Conservation (phyloP, 2,797 vertebrate genomes). For the Acomys russatus region DNA sequence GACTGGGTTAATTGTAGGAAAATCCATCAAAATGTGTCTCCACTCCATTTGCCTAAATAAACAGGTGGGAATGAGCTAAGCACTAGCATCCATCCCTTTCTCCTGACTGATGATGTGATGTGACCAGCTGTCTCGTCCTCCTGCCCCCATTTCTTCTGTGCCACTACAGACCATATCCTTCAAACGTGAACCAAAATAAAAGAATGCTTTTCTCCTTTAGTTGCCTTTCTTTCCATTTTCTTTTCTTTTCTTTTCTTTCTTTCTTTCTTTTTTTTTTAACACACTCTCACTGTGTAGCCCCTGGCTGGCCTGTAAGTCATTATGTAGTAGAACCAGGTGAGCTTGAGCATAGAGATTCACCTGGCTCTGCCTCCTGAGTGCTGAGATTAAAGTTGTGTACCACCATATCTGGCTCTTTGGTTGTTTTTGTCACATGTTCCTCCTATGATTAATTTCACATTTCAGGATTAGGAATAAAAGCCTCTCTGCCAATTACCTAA, state of each 20-base stretch:
- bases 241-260: too few relatives aligned
- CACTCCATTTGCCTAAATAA: not conserved
- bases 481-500: not conserved
- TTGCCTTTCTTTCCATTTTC: not conserved
- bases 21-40: not conserved
- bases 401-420: not conserved
- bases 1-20: not conserved
- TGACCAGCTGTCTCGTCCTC: not conserved
- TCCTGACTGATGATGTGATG: not conserved
- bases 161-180: not conserved
- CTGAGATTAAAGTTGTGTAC: not conserved
- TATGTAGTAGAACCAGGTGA: not conserved
- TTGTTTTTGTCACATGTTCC: not conserved
- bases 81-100: not conserved
- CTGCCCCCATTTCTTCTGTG: too few relatives aligned
- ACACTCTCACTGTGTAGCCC: not conserved
- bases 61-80: not conserved
- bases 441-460: not conserved
- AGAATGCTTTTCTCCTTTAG: not conserved
- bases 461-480: conserved; percentile 58
- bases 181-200: not conserved
- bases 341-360: not conserved
- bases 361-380: too few relatives aligned
- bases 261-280: not conserved
- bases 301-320: not conserved